phyloP scores from a whole-genome alignment of 2,797 vertebrate genomes.

The Allenopithecus nigroviridis region DNA sequence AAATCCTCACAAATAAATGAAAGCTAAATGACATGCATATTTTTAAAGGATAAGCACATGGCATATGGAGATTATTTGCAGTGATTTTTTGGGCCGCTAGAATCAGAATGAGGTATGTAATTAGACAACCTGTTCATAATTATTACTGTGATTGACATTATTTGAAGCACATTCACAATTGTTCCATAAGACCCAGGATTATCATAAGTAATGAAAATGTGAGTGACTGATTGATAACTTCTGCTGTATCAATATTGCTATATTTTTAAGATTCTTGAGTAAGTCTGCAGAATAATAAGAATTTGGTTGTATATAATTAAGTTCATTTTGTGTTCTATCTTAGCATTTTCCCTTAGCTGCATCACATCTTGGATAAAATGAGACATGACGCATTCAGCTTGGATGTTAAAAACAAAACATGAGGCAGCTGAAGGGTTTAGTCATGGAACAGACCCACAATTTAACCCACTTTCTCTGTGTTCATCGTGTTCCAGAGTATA shows the following conservation, averaged over 20 bases:
- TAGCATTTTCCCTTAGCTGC: neutral
- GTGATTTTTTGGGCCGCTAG: neutral
- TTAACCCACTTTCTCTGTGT: neutral
- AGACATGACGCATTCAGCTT: conserved; percentile 14
- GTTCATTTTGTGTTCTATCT: neutral
- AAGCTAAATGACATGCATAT: neutral
- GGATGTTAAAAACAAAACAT: conserved; percentile 17
- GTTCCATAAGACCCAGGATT: neutral
- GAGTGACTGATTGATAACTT: neutral
- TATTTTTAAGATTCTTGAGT: neutral
- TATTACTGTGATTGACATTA: conserved; percentile 33
- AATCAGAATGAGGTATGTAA: conserved; percentile 36
- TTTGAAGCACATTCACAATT: neutral
- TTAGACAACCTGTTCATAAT: conserved; percentile 28
- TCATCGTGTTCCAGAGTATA: neutral
- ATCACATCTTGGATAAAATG: conserved; percentile 19
- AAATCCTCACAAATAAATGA: conserved; percentile 13
- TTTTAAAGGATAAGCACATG: neutral
- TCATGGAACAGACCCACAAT: neutral
- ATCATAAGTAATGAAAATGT: conserved; percentile 41
- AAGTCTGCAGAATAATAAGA: neutral
- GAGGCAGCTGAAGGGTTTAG: neutral
- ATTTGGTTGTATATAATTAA: neutral
- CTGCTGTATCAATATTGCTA: neutral
- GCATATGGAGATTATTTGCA: neutral